phyloP scores from a whole-genome alignment of 2,888 invertebrate genomes.

The Dasysyrphus albostriatus region DNA sequence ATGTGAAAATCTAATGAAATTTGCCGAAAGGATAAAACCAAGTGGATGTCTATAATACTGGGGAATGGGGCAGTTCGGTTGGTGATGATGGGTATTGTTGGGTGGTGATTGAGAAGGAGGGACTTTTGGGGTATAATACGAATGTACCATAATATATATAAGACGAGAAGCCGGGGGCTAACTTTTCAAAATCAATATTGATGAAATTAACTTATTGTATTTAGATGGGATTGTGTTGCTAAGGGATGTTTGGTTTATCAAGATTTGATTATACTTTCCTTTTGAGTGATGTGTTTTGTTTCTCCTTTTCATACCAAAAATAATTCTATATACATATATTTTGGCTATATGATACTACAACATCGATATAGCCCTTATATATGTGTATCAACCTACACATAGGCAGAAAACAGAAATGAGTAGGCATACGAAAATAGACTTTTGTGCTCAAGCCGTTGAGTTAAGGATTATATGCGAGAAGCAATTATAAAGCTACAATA shows the following conservation, averaged over 20 bases:
- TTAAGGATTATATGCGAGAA: conserved; percentile 30
- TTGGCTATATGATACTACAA: background rate
- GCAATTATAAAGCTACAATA: conserved; percentile 46
- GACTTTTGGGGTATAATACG: background rate
- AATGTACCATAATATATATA: background rate
- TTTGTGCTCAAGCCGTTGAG: conserved; percentile 33
- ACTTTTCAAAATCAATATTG: conserved; percentile 75
- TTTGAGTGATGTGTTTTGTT: conserved; percentile 44
- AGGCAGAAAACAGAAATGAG: conserved; percentile 12
- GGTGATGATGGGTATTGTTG: conserved; percentile 3
- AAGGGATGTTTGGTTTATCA: conserved; percentile 69
- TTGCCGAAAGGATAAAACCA: conserved; percentile 69
- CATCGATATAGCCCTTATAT: background rate
- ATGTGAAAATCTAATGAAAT: conserved; percentile 75
- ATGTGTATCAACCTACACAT: background rate
- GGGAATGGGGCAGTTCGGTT: background rate
- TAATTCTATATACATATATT: background rate
- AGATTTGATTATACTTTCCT: conserved; percentile 70
- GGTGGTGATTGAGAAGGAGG: conserved; percentile 10
- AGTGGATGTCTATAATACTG: conserved; percentile 19
- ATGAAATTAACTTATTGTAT: conserved; percentile 76
- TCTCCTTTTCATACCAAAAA: background rate
- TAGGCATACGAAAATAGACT: conserved; percentile 31
- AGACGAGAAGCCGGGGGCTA: conserved; percentile 28
- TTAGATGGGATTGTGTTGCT: conserved; percentile 72